Evolutionary conservation across 2,888 invertebrate genomes (phyloP).

Genomic region (Microplitis manilae): DNA sequence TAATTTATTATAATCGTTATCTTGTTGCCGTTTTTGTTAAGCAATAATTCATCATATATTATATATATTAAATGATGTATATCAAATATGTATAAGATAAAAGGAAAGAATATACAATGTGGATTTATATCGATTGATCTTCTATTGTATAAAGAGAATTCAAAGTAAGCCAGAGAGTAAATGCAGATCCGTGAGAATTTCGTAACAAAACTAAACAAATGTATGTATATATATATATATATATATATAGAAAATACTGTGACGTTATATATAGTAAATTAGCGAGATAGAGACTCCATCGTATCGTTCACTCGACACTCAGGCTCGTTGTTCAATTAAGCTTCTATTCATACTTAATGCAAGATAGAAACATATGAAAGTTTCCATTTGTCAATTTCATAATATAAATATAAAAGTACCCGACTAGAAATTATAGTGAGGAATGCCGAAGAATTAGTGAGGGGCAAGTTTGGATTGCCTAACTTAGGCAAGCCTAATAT

Average conservation of each 20-base stretch:
- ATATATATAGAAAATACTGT: not conserved
- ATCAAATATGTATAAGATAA: not conserved
- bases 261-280: not conserved
- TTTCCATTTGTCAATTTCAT: constrained; percentile 10
- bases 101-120: not conserved
- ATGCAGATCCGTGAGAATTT: constrained; percentile 48
- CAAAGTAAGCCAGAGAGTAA: constrained; percentile 32
- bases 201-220: constrained; percentile 39
- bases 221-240: not conserved
- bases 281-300: constrained; percentile 16
- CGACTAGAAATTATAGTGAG: too few relatives aligned
- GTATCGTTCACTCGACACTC: constrained; percentile 6
- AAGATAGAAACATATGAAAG: constrained; percentile 22
- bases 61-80: constrained; percentile 9
- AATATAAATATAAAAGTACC: not conserved
- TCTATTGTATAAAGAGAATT: constrained; percentile 8
- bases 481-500: too few relatives aligned
- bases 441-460: too few relatives aligned
- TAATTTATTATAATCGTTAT: not conserved
- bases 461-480: too few relatives aligned
- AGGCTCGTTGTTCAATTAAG: constrained; percentile 53
- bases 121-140: not conserved
- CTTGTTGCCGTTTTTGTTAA: not conserved
- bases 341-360: constrained; percentile 46
- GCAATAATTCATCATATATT: not conserved